Percentiles rank a stretch among this genome's conserved stretches.
phyloP scores from a whole-genome alignment of 1,140 invertebrate genomes.

The Zaprionus gabonicus region DNA sequence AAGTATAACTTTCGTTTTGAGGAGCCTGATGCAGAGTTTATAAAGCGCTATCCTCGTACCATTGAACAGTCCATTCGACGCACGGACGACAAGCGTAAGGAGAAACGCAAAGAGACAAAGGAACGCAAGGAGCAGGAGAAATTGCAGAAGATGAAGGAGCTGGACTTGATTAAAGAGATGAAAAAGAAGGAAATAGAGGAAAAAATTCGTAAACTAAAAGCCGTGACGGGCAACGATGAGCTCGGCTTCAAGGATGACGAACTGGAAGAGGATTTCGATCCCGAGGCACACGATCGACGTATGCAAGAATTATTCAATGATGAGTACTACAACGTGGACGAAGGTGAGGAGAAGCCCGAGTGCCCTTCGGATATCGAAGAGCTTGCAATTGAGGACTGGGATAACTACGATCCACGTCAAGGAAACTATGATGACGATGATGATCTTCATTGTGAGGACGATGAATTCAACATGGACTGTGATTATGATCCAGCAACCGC shows the following conservation, averaged over 20 bases:
- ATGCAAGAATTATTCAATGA: constrained; percentile 96
- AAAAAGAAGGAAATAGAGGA: constrained; percentile 96
- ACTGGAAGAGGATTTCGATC: constrained; percentile 96
- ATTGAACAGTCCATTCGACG: constrained; percentile 93
- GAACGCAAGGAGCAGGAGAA: constrained; percentile 94
- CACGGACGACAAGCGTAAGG: constrained; percentile 91
- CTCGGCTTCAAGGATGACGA: constrained; percentile 89
- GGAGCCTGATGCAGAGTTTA: constrained; percentile 97
- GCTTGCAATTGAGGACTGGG: constrained; percentile 90
- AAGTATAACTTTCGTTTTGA: constrained; percentile 99
- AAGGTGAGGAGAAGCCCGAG: constrained; percentile 91
- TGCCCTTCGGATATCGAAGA: constrained; percentile 92
- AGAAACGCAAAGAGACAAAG: constrained; percentile 91
- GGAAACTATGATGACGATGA: constrained; percentile 53
- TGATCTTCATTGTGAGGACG: constrained; percentile 89
- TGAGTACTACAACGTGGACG: constrained; percentile 91
- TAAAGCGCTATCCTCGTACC: constrained; percentile 95
- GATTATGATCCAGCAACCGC: constrained; percentile 89
- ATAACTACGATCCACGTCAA: constrained; percentile 87
- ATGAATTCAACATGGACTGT: constrained; percentile 95
- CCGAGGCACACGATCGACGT: constrained; percentile 92
- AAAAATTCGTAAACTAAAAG: constrained; percentile 94
- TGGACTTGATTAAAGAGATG: constrained; percentile 93
- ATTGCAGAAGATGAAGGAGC: constrained; percentile 92
- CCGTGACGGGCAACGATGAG: constrained; percentile 93